Evolutionary conservation across 1,140 invertebrate species (phyloP), one percentile per base, ranked within the genome.

Genomic region (Hylyphantes graminicola): DNA sequence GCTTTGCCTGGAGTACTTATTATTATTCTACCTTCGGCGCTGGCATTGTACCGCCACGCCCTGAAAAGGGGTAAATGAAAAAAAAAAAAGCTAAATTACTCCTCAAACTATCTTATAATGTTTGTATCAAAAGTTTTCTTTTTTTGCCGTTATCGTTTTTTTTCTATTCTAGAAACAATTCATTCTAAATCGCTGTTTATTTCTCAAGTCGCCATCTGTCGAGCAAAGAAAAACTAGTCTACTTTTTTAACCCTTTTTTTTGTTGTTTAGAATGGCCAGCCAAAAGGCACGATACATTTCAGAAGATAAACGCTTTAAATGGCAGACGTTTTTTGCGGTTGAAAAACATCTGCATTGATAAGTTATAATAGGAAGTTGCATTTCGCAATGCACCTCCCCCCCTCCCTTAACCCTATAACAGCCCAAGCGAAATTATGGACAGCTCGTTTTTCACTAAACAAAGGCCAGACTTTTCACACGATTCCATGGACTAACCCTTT

Each of bases 41-140:
- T 63, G 35, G 35, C 35, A 35, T 35, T 35, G 35, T 35, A 35
- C 35, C 35, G 80, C 70, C 80, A 83, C 80, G 80, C 80, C 80
- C 72, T 50, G 64, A 53, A 68, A 35, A 17, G 17, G 67, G 54
- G 0, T 9, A 61, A 35, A 48, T n/a, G 57, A 21, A 57, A 61
- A 81, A 72, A n/a, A 72, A 81, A 81, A 72, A 48, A n/a, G n/a
- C 53, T n/a, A 81, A 83, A 83, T 83, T 83, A 83, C 80, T 83
- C 75, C 53, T 19, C 70, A 83, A 83, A 83, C 50, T 67, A 51
- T 75, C 80, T 83, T 53, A 63, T 65, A 72, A 83, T 83, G 74
- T 83, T 61, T 83, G 51, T 83, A 83, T 83, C 72, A 65, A 15
- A 55, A 17, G 55, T 74, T 74, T 65, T 81, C 74, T 83, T 80